phyloP scores from a whole-genome alignment of 2,888 invertebrate genomes.

The Micoletzkya japonica region DNA sequence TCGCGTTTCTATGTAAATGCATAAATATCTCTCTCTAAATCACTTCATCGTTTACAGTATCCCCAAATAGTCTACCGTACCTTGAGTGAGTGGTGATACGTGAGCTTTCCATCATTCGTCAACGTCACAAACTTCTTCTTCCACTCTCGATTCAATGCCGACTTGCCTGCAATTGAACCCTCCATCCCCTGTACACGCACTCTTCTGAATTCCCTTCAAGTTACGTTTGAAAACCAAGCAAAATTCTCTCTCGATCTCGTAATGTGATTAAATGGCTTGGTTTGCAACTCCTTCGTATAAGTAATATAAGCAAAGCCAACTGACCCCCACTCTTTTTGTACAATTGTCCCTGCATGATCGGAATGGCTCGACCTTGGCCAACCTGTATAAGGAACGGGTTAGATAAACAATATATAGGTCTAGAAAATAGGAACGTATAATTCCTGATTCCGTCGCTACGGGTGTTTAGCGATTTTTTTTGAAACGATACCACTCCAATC shows the following conservation, averaged over 20 bases:
- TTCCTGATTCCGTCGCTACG: no score
- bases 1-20: no score
- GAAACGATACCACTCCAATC: no score
- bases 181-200: not conserved
- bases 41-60: not conserved
- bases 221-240: not conserved
- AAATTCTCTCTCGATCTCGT: no score
- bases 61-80: constrained; percentile 66
- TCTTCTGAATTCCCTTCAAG: not conserved
- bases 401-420: no score
- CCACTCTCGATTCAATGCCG: constrained; percentile 75
- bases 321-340: constrained; percentile 76
- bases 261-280: no score
- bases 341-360: constrained; percentile 91
- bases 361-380: constrained; percentile 92
- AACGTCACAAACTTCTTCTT: constrained; percentile 98
- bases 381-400: no score
- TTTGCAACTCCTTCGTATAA: not conserved
- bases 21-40: not conserved
- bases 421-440: no score
- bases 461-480: no score
- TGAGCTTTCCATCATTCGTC: constrained; percentile 88
- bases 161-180: constrained; percentile 31
- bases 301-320: constrained; percentile 18
- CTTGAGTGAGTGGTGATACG: constrained; percentile 94